Conservation (phyloP, 2,113 vertebrate genomes). For the Noctilio leporinus region DNA sequence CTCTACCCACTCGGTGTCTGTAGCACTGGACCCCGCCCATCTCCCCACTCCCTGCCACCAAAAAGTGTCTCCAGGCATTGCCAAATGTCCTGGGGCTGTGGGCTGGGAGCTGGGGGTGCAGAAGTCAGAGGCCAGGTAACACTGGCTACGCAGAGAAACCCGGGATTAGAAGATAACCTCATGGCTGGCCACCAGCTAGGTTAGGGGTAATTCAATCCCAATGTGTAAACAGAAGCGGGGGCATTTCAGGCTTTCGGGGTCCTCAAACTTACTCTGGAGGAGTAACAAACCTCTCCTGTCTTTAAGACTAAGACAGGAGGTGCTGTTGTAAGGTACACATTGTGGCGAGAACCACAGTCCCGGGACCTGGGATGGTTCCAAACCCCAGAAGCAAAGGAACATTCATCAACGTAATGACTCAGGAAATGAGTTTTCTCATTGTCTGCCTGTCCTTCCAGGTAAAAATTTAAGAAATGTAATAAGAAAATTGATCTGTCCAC, state of each 20-base stretch:
- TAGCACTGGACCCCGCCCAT: not conserved
- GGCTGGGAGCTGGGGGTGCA: not conserved
- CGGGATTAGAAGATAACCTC: not conserved
- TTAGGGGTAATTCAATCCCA: not conserved
- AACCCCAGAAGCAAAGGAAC: not conserved
- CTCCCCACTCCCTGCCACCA: not conserved
- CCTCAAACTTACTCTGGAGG: too few species aligned
- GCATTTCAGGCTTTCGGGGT: not conserved
- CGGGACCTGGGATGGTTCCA: not conserved
- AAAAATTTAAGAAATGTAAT: constrained; percentile 66
- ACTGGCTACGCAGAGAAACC: not conserved
- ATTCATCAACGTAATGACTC: constrained; percentile 15
- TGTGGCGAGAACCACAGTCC: not conserved
- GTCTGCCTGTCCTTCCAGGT: constrained; percentile 55
- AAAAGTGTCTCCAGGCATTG: not conserved
- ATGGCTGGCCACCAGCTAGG: not conserved
- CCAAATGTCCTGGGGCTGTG: not conserved
- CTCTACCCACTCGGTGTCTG: accelerated
- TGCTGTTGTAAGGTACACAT: too few species aligned
- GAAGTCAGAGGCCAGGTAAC: not conserved
- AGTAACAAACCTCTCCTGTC: too few species aligned
- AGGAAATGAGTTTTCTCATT: constrained; percentile 47
- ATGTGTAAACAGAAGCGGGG: not conserved
- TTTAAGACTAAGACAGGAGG: too few species aligned
- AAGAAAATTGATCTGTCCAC: constrained; percentile 59